These are phyloP conservation scores for Oegoconia quadripuncta DNA, from an alignment of 2,888 invertebrate species.

Conservation along the genomic window DNA sequence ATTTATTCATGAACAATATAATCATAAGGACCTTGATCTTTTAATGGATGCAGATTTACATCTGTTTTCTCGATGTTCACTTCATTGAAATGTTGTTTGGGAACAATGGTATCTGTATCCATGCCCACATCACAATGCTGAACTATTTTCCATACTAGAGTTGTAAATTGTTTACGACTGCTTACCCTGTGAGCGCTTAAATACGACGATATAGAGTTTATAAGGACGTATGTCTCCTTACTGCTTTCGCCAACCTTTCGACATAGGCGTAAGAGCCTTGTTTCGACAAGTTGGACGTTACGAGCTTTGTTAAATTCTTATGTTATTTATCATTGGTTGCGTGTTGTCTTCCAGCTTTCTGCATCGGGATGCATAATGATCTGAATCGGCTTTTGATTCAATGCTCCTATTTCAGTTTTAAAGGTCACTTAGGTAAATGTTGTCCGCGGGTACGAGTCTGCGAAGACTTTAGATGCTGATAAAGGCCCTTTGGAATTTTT, in stretches of 20 bases:
- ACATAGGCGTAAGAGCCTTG: neutral
- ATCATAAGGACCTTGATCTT: constrained; percentile 35
- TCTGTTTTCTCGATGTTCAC: constrained; percentile 28
- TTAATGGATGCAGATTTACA: constrained; percentile 36
- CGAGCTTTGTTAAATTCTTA: constrained; percentile 10
- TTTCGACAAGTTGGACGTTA: neutral
- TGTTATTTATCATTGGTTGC: constrained; percentile 15
- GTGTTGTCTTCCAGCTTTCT: constrained; percentile 16
- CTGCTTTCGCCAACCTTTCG: neutral
- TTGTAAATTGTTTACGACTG: constrained; percentile 38
- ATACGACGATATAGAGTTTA: constrained; percentile 12
- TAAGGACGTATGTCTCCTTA: neutral
- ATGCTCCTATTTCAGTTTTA: constrained; percentile 37
- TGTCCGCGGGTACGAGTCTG: too few relatives aligned
- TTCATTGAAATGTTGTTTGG: constrained; percentile 24
- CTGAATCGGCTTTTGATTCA: constrained; percentile 35
- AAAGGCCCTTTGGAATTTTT: too few relatives aligned
- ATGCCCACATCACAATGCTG: constrained; percentile 39
- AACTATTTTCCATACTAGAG: constrained; percentile 40
- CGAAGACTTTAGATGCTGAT: too few relatives aligned
- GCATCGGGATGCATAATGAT: constrained; percentile 32
- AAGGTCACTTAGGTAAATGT: too few relatives aligned
- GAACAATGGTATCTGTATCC: constrained; percentile 45
- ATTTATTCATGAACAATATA: constrained; percentile 36
- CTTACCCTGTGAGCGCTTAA: constrained; percentile 34